Base-by-base conservation (phyloP, 2,888 invertebrate genomes). In the Polydrusus cervinus region DNA sequence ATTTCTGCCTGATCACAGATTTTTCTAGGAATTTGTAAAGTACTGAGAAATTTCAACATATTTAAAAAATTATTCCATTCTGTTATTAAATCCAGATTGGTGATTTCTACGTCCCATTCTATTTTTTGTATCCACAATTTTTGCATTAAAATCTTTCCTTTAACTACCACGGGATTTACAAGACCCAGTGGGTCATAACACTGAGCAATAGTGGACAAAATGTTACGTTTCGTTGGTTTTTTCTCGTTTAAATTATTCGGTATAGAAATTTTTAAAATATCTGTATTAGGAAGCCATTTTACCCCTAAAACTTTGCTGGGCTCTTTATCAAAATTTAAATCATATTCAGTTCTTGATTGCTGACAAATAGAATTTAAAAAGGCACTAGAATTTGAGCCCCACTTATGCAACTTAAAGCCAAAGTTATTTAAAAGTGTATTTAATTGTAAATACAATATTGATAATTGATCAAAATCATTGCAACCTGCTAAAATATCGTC, bases 141-240 rank as follows among this genome's bases (percentile, higher is more conserved):
- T 38, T 38, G 38, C 38, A 38, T 38, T 38, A 38, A 38, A 38
- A 38, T 38, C 9, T n/a, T n/a, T n/a, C n/a, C n/a, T n/a, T n/a
- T n/a, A n/a, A n/a, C n/a, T n/a, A n/a, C n/a, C n/a, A n/a, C 38
- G 13, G 61, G 61, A 61, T 61, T 61, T n/a, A 61, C 61, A 9
- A 61, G 25, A 6, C 61, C 61, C 3, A 61, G 11, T 8, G 61
- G 61, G 16, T 61, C 61, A 61, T 14, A 61, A 38, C 18, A 61
- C 16, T 30, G 38, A 14, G 61, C 61, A 5, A 61, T 3, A 14
- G 7, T 16, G 2, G 61, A 61, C 3, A 47, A 13, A 47, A 47
- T 47, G 6, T 11, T 14, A 11, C 47, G 7, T 47, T 47, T 47
- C 1, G 47, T 47, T 11, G 47, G 47, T 6, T 7, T 7, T n/a